Conservation (phyloP, 53 echinoderm and acorn worm species). For the Crossaster papposus region DNA sequence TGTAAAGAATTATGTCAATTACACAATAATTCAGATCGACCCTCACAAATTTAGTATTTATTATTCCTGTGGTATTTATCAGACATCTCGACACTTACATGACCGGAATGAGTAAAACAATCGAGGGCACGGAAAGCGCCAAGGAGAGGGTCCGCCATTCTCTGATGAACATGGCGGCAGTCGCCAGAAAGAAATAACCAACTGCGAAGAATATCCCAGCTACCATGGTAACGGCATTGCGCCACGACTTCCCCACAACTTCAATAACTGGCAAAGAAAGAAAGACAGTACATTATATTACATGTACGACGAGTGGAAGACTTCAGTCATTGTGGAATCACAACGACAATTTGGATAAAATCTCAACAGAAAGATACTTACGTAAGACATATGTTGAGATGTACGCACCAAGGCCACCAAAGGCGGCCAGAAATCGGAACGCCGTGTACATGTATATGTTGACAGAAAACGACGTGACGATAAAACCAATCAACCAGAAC, state of each 20-base stretch:
- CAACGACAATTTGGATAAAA: background rate
- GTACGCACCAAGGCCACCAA: constrained; percentile 15
- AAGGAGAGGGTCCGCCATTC: constrained; percentile 66
- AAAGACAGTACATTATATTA: too few relatives aligned
- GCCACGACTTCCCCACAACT: constrained; percentile 62
- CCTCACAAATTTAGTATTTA: background rate
- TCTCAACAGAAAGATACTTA: background rate
- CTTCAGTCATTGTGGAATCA: background rate
- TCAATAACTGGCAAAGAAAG: constrained; percentile 56
- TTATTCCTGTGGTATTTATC: background rate
- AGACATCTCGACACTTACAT: constrained; percentile 34
- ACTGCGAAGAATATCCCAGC: constrained; percentile 59
- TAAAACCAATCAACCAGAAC: constrained; percentile 20
- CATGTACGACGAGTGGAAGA: too few relatives aligned
- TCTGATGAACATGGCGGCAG: constrained; percentile 61
- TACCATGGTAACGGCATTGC: constrained; percentile 57
- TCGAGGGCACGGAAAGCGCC: constrained; percentile 6
- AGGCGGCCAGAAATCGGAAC: constrained; percentile 36
- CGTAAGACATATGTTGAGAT: constrained; percentile 18
- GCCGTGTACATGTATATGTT: constrained; percentile 50
- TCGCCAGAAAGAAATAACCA: constrained; percentile 64
- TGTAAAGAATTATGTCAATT: too few relatives aligned
- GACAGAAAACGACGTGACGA: constrained; percentile 17
- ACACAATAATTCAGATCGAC: too few relatives aligned
- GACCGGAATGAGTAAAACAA: constrained; percentile 21